Conservation (phyloP, 2,113 vertebrate genomes). For the Seriola aureovittata region DNA sequence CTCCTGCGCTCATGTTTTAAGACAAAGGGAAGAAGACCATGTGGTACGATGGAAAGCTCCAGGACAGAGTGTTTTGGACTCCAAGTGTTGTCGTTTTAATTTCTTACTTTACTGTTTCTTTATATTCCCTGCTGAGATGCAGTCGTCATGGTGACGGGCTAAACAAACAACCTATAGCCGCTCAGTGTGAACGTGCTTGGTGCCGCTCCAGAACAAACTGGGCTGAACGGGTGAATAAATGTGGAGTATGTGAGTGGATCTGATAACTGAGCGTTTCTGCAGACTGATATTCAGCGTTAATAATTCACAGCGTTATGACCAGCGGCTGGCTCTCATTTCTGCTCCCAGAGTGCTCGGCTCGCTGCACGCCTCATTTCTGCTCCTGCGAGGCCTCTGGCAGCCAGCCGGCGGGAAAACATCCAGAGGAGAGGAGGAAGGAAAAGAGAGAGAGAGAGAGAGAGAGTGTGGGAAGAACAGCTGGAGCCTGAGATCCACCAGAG, state of each 20-base stretch:
- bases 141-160: background rate
- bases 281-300: conserved; percentile 44
- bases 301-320: conserved; percentile 61
- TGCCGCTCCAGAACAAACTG: conserved; percentile 54
- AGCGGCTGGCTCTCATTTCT: conserved; percentile 34
- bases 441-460: background rate
- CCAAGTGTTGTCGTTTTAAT: too few relatives aligned
- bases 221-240: conserved; percentile 60
- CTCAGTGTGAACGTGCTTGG: conserved; percentile 29
- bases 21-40: background rate
- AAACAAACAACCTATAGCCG: conserved; percentile 17
- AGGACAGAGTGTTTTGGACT: background rate
- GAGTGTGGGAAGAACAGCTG: conserved; percentile 63
- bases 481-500: conserved; percentile 30
- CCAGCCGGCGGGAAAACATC: conserved; percentile 39
- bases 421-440: background rate
- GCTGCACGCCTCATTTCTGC: conserved; percentile 51
- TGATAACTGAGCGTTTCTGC: conserved; percentile 58
- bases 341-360: conserved; percentile 32
- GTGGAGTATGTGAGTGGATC: conserved; percentile 64
- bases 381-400: conserved; percentile 62
- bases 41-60: background rate
- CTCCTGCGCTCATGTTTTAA: too few relatives aligned
- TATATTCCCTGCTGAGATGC: background rate
- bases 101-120: background rate